phyloP scores from a whole-genome alignment of 2,113 vertebrate species.

The Seriola dumerili region DNA sequence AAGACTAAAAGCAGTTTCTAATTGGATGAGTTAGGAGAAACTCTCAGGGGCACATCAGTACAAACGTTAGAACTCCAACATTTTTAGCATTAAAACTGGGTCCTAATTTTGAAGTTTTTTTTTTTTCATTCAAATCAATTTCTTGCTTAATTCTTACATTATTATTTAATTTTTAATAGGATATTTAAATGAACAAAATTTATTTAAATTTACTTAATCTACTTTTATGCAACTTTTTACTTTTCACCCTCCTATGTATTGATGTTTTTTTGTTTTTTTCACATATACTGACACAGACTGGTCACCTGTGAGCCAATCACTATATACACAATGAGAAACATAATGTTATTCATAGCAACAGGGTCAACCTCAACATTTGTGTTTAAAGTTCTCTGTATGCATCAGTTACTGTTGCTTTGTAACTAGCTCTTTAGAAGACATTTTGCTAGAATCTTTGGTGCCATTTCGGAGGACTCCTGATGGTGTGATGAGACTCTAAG shows the following conservation, averaged over 20 bases:
- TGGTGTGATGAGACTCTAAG: too few relatives aligned
- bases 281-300: too few relatives aligned
- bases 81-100: neutral
- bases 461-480: neutral
- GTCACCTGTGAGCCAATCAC: too few relatives aligned
- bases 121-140: too few relatives aligned
- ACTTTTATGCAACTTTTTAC: too few relatives aligned
- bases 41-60: neutral
- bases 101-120: neutral
- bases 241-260: neutral
- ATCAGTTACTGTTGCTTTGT: neutral
- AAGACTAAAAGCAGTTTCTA: too few relatives aligned
- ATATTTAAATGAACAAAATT: too few relatives aligned
- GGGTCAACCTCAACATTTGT: neutral
- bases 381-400: neutral
- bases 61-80: too few relatives aligned
- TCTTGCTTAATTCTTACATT: too few relatives aligned
- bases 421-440: neutral
- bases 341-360: neutral
- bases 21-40: neutral
- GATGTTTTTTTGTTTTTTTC: too few relatives aligned
- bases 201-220: neutral
- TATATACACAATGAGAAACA: neutral
- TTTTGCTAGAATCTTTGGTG: neutral
- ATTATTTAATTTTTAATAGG: too few relatives aligned